These are phyloP conservation scores for Cantharis rustica DNA, from an alignment of 2,888 invertebrate species.

Conservation along the genomic window DNA sequence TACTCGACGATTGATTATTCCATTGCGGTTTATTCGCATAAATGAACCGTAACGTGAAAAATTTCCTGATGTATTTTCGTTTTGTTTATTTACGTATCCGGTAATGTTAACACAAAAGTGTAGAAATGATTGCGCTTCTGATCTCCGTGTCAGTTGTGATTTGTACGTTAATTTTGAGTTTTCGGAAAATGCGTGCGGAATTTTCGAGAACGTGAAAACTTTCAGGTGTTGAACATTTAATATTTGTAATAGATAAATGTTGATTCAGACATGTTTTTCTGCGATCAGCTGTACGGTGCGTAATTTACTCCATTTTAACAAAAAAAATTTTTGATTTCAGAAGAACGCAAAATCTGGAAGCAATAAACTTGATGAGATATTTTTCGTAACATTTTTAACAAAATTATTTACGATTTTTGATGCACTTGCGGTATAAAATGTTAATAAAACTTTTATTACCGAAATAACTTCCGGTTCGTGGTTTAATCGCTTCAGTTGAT, in stretches of 20 bases:
- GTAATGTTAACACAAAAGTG: conserved; percentile 21
- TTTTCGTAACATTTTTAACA: background rate
- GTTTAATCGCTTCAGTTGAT: background rate
- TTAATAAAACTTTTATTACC: background rate
- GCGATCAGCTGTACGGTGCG: background rate
- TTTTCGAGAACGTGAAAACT: background rate
- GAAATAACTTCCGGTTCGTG: background rate
- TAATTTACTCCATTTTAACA: background rate
- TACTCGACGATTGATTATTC: background rate
- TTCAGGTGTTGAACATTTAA: background rate
- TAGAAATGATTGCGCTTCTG: background rate
- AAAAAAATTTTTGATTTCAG: background rate
- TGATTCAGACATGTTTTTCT: background rate
- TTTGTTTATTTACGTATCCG: conserved; percentile 33
- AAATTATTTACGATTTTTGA: background rate
- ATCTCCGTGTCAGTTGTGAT: background rate
- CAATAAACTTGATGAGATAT: background rate
- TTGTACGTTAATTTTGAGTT: background rate
- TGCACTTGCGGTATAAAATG: background rate
- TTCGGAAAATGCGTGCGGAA: background rate
- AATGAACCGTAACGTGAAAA: background rate
- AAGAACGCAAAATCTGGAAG: background rate
- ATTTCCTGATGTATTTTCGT: conserved; percentile 30
- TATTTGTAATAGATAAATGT: background rate
- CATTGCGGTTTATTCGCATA: background rate